phyloP scores from a whole-genome alignment of 2,113 vertebrate species.

The Heteronetta atricapilla region DNA sequence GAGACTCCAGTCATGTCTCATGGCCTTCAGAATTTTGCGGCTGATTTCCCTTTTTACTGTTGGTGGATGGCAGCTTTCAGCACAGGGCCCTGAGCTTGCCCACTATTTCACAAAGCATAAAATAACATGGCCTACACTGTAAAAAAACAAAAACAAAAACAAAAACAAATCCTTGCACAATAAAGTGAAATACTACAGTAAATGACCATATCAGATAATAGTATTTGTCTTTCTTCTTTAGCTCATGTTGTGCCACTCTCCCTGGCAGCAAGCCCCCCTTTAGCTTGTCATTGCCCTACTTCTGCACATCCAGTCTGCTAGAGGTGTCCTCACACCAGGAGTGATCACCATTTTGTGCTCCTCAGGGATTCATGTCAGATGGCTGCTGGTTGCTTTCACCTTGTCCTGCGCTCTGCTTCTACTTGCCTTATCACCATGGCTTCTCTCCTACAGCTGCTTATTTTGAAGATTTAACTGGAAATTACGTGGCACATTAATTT shows the following conservation, averaged over 20 bases:
- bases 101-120: background rate
- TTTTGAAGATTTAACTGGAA: background rate
- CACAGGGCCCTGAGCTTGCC: rapidly evolving
- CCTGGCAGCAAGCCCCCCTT: background rate
- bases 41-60: background rate
- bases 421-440: background rate
- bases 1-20: rapidly evolving
- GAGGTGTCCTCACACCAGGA: background rate
- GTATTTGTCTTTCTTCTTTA: background rate
- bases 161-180: background rate
- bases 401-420: background rate
- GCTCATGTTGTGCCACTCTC: rapidly evolving
- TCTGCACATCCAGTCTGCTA: rapidly evolving
- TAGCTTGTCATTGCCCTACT: background rate
- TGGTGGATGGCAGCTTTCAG: background rate
- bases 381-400: background rate
- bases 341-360: rapidly evolving
- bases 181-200: background rate
- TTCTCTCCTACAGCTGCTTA: background rate
- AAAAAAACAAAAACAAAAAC: background rate
- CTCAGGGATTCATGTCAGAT: rapidly evolving
- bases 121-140: background rate
- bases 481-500: background rate
- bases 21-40: background rate
- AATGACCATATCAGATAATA: background rate